These are phyloP conservation scores for Ceratoteleas bidentatus DNA, from an alignment of 1,140 invertebrate species.

Conservation along the genomic window DNA sequence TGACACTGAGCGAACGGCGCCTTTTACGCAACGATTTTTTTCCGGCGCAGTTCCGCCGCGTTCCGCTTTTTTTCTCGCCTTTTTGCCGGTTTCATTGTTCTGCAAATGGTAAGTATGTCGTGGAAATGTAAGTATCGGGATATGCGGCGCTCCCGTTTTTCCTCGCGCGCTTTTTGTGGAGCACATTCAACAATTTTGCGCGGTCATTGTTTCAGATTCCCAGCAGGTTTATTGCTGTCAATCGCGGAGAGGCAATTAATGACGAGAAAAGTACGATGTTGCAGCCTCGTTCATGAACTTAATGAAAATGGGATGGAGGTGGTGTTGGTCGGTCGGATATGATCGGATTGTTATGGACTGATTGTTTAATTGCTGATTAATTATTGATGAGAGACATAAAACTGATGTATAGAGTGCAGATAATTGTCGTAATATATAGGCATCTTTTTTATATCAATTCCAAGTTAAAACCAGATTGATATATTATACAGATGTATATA, in stretches of 20 bases:
- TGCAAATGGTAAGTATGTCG: constrained; percentile 38
- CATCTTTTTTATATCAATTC: too few species aligned
- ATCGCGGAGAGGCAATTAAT: constrained; percentile 36
- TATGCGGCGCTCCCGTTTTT: too few species aligned
- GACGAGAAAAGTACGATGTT: constrained; percentile 29
- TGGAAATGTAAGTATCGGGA: background rate
- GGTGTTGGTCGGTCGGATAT: background rate
- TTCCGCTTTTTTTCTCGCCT: background rate
- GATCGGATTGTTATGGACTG: too few species aligned
- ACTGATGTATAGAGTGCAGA: too few species aligned
- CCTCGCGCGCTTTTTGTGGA: constrained; percentile 1
- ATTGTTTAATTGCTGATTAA: too few species aligned
- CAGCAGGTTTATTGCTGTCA: constrained; percentile 19
- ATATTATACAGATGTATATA: too few species aligned
- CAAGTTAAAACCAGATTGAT: too few species aligned
- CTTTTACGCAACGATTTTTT: constrained; percentile 24
- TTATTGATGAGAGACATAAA: too few species aligned
- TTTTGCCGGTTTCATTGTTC: constrained; percentile 5
- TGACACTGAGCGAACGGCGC: constrained; percentile 31
- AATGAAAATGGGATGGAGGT: constrained; percentile 7
- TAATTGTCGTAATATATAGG: too few species aligned
- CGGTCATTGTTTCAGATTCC: constrained; percentile 44
- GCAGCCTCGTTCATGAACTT: constrained; percentile 25
- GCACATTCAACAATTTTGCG: constrained; percentile 19
- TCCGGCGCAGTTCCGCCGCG: background rate